Percentiles rank a stretch among this genome's conserved stretches.
Conservation (phyloP, 2,797 vertebrate genomes). For the Melanotaenia boesemani region DNA sequence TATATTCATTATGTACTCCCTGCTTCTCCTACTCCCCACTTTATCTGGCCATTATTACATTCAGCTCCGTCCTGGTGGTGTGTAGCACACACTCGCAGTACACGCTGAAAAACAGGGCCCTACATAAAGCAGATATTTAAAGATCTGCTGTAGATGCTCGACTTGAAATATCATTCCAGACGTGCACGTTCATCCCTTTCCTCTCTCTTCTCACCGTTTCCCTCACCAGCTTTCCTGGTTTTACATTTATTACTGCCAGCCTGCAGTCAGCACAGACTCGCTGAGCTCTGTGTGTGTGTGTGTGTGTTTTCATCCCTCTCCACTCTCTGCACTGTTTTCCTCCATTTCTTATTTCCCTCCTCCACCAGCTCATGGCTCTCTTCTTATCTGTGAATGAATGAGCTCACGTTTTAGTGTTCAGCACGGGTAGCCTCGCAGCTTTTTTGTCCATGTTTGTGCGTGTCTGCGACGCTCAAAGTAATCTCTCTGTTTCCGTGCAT, state of each 20-base stretch:
- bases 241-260: slow-evolving; percentile 76
- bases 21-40: background rate
- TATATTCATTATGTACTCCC: background rate
- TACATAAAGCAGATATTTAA: slow-evolving; percentile 15
- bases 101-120: slow-evolving; percentile 21
- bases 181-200: slow-evolving; percentile 44
- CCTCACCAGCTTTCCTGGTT: slow-evolving; percentile 61
- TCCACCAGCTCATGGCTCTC: slow-evolving; percentile 54
- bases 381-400: slow-evolving; percentile 69
- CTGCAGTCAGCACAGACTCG: slow-evolving; percentile 52
- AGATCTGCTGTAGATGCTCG: slow-evolving; percentile 17
- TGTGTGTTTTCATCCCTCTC: slow-evolving; percentile 33
- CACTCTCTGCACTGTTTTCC: slow-evolving; percentile 43
- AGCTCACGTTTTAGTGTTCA: slow-evolving; percentile 59
- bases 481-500: slow-evolving; percentile 38
- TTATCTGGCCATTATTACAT: slow-evolving; percentile 38
- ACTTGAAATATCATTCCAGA: slow-evolving; percentile 20
- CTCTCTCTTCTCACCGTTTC: slow-evolving; percentile 50
- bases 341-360: slow-evolving; percentile 44
- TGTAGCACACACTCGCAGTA: slow-evolving; percentile 11
- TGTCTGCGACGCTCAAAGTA: slow-evolving; percentile 46
- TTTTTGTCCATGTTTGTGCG: slow-evolving; percentile 7
- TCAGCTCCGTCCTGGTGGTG: slow-evolving; percentile 9
- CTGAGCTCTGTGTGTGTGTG: slow-evolving; percentile 20
- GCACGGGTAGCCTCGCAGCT: slow-evolving; percentile 33